A percentile compares a stretch with the other conserved stretches of the same genome.
phyloP scores from a whole-genome alignment of 2,888 invertebrate genomes.

The Notodonta dromedarius region DNA sequence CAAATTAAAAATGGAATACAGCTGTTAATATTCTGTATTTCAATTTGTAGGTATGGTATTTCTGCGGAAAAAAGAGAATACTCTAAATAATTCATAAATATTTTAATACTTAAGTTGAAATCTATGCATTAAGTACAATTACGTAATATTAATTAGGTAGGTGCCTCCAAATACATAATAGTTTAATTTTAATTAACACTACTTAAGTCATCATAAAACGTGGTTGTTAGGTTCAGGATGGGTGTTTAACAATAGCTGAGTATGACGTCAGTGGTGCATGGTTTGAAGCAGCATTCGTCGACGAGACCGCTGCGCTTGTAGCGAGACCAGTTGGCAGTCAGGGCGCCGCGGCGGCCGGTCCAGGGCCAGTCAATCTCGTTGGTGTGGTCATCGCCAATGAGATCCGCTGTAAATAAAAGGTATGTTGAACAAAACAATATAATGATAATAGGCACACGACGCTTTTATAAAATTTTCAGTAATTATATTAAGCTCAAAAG shows the following conservation, averaged over 20 bases:
- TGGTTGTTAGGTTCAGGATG: not conserved
- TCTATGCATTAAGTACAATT: too few relatives aligned
- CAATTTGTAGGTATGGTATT: constrained; percentile 10
- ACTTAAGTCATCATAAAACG: not conserved
- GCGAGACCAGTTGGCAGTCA: constrained; percentile 48
- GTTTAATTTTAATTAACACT: too few relatives aligned
- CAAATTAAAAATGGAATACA: constrained; percentile 26
- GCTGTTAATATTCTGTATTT: constrained; percentile 16
- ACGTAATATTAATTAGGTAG: too few relatives aligned
- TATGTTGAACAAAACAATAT: not conserved
- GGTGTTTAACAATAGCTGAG: constrained; percentile 47
- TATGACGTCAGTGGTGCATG: constrained; percentile 52
- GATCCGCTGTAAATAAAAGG: not conserved
- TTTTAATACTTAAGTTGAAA: constrained; percentile 6
- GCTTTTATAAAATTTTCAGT: too few relatives aligned
- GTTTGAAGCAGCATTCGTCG: constrained; percentile 57
- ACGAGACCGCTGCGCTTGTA: constrained; percentile 53
- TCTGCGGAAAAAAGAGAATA: too few relatives aligned
- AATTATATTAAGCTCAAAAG: too few relatives aligned
- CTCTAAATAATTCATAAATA: too few relatives aligned
- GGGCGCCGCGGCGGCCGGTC: constrained; percentile 45
- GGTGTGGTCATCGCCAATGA: constrained; percentile 23
- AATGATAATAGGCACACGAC: too few relatives aligned
- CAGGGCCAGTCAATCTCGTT: constrained; percentile 48
- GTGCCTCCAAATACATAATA: too few relatives aligned